These are phyloP conservation scores for Metaphire vulgaris DNA, from an alignment of 1,140 invertebrate species.

Conservation along the genomic window DNA sequence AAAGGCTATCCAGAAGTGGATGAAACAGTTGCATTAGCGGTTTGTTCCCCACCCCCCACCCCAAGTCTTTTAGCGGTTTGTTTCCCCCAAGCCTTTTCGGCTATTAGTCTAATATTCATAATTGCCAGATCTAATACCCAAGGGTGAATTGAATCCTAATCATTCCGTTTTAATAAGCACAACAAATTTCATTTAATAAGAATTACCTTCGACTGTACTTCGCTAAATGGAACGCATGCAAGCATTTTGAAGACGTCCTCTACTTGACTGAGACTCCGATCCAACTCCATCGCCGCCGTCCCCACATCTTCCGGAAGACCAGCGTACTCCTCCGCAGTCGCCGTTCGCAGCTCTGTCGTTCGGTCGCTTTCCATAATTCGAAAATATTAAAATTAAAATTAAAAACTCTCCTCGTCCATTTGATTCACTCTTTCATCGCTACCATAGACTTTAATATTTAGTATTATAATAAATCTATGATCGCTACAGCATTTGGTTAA, in stretches of 20 bases:
- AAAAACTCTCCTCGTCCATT: no score
- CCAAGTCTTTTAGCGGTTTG: neutral
- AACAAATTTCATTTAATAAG: neutral
- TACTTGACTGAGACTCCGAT: constrained; percentile 6
- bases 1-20: no score
- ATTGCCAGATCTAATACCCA: neutral
- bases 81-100: neutral
- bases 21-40: no score
- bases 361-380: no score
- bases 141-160: neutral
- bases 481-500: no score
- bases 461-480: no score
- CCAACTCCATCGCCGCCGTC: neutral
- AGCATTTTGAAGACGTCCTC: constrained; percentile 16
- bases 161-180: neutral
- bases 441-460: no score
- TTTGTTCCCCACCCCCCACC: neutral
- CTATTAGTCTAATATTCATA: neutral
- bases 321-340: neutral
- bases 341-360: neutral
- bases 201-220: constrained; percentile 17
- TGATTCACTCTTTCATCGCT: no score
- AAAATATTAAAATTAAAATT: no score
- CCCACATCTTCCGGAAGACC: constrained; percentile 4
- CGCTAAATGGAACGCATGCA: neutral